Base-by-base conservation (phyloP, 2,888 invertebrate species). In the Metallyticus violacea region DNA sequence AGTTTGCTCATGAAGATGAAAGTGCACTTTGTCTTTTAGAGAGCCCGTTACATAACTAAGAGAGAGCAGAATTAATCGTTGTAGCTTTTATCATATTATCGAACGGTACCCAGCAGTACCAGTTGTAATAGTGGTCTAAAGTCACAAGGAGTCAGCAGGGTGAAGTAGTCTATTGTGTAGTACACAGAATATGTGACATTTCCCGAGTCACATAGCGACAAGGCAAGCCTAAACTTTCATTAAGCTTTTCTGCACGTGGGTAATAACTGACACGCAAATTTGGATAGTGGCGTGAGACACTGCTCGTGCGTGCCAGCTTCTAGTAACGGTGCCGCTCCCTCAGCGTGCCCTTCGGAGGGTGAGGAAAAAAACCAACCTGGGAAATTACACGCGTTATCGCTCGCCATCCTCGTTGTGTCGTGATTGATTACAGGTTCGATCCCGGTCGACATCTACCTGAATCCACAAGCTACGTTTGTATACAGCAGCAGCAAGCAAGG, bases 241-340 rank as follows among this genome's bases (percentile, higher is more conserved):
- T 83, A 77, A 28, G 77, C n/a, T 28, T 83, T 83, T 83, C 83
- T 83, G 83, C 83, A 83, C 29, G 27, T 26, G 22, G 27, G 28
- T 26, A 29, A 77, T 83, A 83, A 83, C 29, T 77, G 77, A 83
- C 83, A 83, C 83, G 83, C 83, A 83, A 83, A 83, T 77, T 83
- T 83, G 30, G 81, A 25, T 62, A 62, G 40, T 62, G 40, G 40
- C 40, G 30, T 30, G 28, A 6, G 76, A 7, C 7, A 9, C 29
- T 9, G 25, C 5, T 29, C 81, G 81, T 62, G 40, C 40, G 40
- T 62, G 40, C 40, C 40, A 62, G 40, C 9, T 40, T 40, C 40
- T 40, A 15, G 40, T 40, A 40, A 40, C 40, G 40, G 40, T 62
- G 40, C 40, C 40, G 40, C 40, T 62, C 40, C 40, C 40, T 62